phyloP scores from a whole-genome alignment of 1,140 invertebrate species.

The Solenopsis fugax region DNA sequence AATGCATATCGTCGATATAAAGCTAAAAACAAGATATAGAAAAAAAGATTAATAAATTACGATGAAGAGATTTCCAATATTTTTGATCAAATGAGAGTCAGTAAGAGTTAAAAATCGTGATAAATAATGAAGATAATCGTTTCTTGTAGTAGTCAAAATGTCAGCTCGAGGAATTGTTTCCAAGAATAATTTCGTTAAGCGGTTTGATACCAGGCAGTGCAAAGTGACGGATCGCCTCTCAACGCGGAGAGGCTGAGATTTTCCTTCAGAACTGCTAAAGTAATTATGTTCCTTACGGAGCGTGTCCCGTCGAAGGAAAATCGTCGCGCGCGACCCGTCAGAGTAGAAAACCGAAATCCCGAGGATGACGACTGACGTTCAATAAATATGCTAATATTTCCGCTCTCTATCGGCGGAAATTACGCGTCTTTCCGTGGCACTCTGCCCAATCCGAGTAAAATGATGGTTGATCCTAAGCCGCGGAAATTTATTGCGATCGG shows the following conservation, averaged over 20 bases:
- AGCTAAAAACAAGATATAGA: neutral
- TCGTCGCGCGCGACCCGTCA: slow-evolving; percentile 38
- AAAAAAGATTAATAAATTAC: slow-evolving; percentile 5
- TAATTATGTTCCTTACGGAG: slow-evolving; percentile 56
- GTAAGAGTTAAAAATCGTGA: neutral
- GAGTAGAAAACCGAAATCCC: slow-evolving; percentile 55
- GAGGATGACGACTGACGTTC: slow-evolving; percentile 69
- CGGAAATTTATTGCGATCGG: slow-evolving; percentile 47
- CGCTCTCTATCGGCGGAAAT: slow-evolving; percentile 52
- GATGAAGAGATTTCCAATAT: neutral
- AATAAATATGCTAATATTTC: slow-evolving; percentile 82
- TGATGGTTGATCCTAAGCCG: slow-evolving; percentile 44
- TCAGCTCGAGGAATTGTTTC: neutral
- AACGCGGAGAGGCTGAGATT: neutral
- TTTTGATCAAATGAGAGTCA: neutral
- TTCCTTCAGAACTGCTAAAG: slow-evolving; percentile 25
- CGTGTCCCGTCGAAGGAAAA: slow-evolving; percentile 27
- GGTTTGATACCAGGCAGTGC: slow-evolving; percentile 1
- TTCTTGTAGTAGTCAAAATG: neutral
- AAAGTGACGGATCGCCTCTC: slow-evolving; percentile 43
- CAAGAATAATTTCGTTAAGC: slow-evolving; percentile 56
- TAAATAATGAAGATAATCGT: neutral
- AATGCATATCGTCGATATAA: neutral
- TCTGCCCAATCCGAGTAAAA: slow-evolving; percentile 53
- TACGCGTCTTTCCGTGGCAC: slow-evolving; percentile 46